Conservation (phyloP, 2,888 invertebrate genomes). For the Apamea monoglypha region DNA sequence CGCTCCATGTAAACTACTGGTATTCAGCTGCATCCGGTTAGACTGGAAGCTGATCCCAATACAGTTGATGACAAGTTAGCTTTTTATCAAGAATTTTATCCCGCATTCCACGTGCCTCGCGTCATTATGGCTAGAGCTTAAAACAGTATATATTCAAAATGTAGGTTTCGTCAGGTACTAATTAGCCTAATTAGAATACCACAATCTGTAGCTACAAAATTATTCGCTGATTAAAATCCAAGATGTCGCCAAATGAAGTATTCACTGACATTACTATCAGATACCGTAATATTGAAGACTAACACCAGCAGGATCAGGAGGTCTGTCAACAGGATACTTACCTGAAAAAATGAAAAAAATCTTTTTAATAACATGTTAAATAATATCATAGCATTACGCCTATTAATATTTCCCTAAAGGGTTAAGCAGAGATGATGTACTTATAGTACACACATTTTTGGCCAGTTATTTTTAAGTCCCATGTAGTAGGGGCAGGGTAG, state of each 20-base stretch:
- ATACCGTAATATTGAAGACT: not conserved
- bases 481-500: too few species aligned
- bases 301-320: not conserved
- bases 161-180: not conserved
- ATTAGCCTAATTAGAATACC: conserved; percentile 11
- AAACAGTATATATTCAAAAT: not conserved
- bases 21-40: too few species aligned
- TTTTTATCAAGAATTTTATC: not conserved
- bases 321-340: conserved; percentile 7
- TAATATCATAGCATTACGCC: not conserved
- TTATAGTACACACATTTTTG: not conserved
- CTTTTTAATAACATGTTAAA: not conserved
- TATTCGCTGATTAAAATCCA: not conserved
- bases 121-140: not conserved
- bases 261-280: too few species aligned
- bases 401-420: not conserved
- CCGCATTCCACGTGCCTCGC: not conserved
- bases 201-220: not conserved
- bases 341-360: conserved; percentile 22
- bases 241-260: not conserved
- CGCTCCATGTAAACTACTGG: too few species aligned
- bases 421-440: not conserved
- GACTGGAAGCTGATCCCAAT: too few species aligned
- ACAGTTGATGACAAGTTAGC: not conserved
- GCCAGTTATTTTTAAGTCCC: not conserved